Percentiles rank a stretch among this genome's conserved stretches.
These are phyloP conservation scores for Gnathonemus echidnorhynchus DNA, from an alignment of 2,113 vertebrate genomes.

Conservation along the genomic window DNA sequence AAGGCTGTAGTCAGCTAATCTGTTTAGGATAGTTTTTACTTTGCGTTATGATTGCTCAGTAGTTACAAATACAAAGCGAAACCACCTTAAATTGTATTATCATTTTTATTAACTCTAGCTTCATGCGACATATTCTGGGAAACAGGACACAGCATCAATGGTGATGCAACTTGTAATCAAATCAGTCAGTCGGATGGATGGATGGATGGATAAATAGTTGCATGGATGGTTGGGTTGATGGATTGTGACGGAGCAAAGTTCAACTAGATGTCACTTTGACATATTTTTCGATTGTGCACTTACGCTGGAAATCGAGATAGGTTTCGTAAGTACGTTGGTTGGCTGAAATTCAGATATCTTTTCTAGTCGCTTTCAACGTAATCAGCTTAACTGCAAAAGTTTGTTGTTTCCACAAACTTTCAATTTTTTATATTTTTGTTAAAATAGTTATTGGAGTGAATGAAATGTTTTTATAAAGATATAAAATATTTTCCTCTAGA, in stretches of 20 bases:
- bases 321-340: neutral
- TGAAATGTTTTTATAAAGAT: neutral
- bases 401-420: neutral
- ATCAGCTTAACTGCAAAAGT: neutral
- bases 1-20: slow-evolving; percentile 28
- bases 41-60: neutral
- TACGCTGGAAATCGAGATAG: neutral
- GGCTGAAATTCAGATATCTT: neutral
- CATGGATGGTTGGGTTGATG: neutral
- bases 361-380: neutral
- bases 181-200: neutral
- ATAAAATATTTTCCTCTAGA: neutral
- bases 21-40: too few species aligned
- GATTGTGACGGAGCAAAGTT: neutral
- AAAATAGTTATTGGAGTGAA: neutral
- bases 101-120: neutral
- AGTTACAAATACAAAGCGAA: neutral
- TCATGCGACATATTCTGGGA: neutral
- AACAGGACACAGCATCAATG: neutral
- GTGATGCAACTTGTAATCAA: neutral
- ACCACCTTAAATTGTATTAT: neutral
- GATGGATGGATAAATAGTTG: neutral
- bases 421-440: neutral
- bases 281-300: neutral
- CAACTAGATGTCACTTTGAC: neutral